phyloP scores from a whole-genome alignment of 2,888 invertebrate species.

The Lochmaea crataegi region DNA sequence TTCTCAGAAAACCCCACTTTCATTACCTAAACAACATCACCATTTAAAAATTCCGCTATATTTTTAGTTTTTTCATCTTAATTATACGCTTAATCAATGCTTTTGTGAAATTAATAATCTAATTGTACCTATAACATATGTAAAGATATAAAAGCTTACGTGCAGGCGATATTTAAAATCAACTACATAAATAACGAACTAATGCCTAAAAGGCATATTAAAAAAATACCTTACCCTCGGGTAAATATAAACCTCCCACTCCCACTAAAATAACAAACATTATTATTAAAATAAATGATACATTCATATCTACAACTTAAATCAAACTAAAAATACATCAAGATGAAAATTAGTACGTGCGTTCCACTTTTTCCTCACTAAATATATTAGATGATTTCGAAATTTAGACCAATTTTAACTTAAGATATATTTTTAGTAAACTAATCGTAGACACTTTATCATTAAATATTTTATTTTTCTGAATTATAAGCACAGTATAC shows the following conservation, averaged over 20 bases:
- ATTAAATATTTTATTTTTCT: too few species aligned
- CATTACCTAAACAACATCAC: too few species aligned
- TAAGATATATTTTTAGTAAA: constrained; percentile 4
- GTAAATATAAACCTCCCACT: constrained; percentile 29
- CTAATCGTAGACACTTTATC: constrained; percentile 15
- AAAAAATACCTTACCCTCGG: constrained; percentile 25
- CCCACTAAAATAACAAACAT: constrained; percentile 7
- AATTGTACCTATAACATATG: too few species aligned
- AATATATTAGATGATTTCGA: constrained; percentile 17
- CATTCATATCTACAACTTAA: constrained; percentile 23
- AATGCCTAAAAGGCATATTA: too few species aligned
- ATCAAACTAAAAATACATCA: constrained; percentile 20
- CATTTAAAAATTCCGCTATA: too few species aligned
- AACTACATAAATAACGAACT: too few species aligned
- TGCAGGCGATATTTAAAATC: too few species aligned
- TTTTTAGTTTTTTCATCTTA: too few species aligned
- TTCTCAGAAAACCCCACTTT: too few species aligned
- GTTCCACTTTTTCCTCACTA: constrained; percentile 6
- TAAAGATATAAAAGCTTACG: too few species aligned
- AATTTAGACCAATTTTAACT: constrained; percentile 12
- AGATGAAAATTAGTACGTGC: constrained; percentile 6
- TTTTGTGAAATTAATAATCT: background rate
- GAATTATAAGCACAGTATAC: constrained; percentile 8
- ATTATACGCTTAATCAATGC: background rate
- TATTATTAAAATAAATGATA: constrained; percentile 21